Percentiles rank a stretch among this genome's conserved stretches.
Evolutionary conservation across 2,797 vertebrate species (phyloP).

Genomic region (Aplochiton taeniatus): DNA sequence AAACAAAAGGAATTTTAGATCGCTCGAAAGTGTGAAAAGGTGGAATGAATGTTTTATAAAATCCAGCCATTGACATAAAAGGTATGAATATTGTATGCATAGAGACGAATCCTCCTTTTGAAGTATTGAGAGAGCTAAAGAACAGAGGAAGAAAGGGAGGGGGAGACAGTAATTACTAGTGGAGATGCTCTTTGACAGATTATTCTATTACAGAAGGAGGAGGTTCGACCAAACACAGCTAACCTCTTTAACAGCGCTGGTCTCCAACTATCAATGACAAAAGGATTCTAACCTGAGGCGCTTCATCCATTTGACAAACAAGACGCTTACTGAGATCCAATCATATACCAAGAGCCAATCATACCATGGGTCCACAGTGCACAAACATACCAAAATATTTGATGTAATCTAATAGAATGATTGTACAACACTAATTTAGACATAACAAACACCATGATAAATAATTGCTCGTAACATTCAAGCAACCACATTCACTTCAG

Average conservation of each 20-base stretch:
- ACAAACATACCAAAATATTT: background rate
- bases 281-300: slow-evolving; percentile 61
- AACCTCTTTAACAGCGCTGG: slow-evolving; percentile 65
- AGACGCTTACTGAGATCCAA: slow-evolving; percentile 30
- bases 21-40: slow-evolving; percentile 71
- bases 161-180: slow-evolving; percentile 73
- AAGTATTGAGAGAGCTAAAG: slow-evolving; percentile 70
- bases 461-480: slow-evolving; percentile 17
- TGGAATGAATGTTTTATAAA: slow-evolving; percentile 69
- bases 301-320: slow-evolving; percentile 67
- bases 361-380: too few species aligned
- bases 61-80: slow-evolving; percentile 74
- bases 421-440: background rate
- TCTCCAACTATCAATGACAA: slow-evolving; percentile 71
- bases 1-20: slow-evolving; percentile 74
- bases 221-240: slow-evolving; percentile 72
- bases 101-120: slow-evolving; percentile 68
- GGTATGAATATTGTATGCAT: slow-evolving; percentile 77
- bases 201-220: slow-evolving; percentile 75
- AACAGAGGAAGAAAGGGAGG: slow-evolving; percentile 64
- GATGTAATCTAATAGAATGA: background rate
- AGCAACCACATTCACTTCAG: too few species aligned
- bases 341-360: background rate
- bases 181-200: slow-evolving; percentile 74
- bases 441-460: background rate